Evolutionary conservation across 1,140 invertebrate genomes (phyloP).

Genomic region (Brachionus rotundiformis): DNA sequence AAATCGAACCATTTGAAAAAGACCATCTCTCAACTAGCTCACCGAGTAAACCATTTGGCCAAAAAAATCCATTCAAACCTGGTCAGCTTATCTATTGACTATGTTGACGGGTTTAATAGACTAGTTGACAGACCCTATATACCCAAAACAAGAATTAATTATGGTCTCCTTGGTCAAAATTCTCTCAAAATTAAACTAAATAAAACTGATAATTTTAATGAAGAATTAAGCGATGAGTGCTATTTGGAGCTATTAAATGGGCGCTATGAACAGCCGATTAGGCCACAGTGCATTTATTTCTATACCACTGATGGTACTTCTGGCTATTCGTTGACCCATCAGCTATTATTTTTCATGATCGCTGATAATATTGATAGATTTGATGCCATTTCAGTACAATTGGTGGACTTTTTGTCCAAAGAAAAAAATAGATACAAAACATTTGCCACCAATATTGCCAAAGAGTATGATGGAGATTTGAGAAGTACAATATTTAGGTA

Average conservation of each 20-base stretch:
- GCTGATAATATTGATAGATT: not conserved
- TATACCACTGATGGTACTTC: not conserved
- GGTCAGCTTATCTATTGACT: slow-evolving; percentile 1
- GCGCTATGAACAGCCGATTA: not conserved
- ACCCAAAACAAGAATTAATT: not conserved
- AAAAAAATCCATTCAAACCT: not conserved
- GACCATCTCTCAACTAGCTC: not conserved
- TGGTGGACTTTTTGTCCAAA: not conserved
- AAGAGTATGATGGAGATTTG: not conserved
- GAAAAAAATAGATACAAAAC: not conserved
- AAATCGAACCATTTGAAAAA: not conserved
- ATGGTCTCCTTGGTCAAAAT: not conserved
- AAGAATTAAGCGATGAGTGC: slow-evolving; percentile 27
- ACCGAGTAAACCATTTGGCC: not conserved
- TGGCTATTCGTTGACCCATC: slow-evolving; percentile 48
- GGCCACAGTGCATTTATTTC: not conserved
- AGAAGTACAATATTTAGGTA: not conserved
- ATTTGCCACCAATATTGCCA: not conserved
- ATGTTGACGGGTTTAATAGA: not conserved
- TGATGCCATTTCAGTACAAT: not conserved
- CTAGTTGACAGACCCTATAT: slow-evolving; percentile 7
- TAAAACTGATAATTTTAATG: slow-evolving; percentile 18
- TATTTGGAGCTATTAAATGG: not conserved
- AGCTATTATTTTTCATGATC: slow-evolving; percentile 43
- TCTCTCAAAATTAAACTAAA: not conserved